A percentile compares a stretch with the other conserved stretches of the same genome.
phyloP scores from a whole-genome alignment of 2,797 vertebrate genomes.

The Hapalemur alaotrensis region DNA sequence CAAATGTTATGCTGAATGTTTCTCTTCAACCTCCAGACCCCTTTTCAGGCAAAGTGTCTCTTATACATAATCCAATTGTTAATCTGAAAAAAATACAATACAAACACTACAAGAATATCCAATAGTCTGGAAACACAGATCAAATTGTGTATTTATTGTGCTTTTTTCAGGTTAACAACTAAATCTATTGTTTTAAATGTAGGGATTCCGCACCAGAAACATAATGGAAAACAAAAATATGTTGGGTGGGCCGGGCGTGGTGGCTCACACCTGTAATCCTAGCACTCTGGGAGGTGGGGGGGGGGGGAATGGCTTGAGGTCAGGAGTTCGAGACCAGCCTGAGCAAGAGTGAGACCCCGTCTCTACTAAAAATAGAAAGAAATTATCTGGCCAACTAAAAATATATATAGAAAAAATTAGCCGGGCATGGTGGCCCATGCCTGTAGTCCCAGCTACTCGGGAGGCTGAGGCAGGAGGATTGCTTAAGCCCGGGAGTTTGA shows the following conservation, averaged over 20 bases:
- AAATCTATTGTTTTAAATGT: not conserved
- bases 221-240: slow-evolving; percentile 30
- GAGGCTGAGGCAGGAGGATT: too few relatives aligned
- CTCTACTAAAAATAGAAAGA: too few relatives aligned
- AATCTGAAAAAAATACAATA: not conserved
- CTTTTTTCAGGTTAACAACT: not conserved
- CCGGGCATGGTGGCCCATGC: too few relatives aligned
- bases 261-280: too few relatives aligned
- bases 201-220: not conserved
- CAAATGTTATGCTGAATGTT: not conserved
- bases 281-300: too few relatives aligned
- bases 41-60: not conserved
- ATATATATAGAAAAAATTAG: too few relatives aligned
- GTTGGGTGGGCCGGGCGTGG: not conserved
- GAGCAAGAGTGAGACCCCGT: too few relatives aligned
- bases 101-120: not conserved
- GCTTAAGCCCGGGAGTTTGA: too few relatives aligned
- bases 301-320: too few relatives aligned
- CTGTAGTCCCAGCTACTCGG: too few relatives aligned
- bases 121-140: not conserved
- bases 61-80: not conserved
- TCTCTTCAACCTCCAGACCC: not conserved
- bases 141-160: not conserved
- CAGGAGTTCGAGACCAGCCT: too few relatives aligned
- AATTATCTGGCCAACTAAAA: too few relatives aligned